Base-by-base conservation (phyloP, 2,113 vertebrate species). In the Gila orcuttii region DNA sequence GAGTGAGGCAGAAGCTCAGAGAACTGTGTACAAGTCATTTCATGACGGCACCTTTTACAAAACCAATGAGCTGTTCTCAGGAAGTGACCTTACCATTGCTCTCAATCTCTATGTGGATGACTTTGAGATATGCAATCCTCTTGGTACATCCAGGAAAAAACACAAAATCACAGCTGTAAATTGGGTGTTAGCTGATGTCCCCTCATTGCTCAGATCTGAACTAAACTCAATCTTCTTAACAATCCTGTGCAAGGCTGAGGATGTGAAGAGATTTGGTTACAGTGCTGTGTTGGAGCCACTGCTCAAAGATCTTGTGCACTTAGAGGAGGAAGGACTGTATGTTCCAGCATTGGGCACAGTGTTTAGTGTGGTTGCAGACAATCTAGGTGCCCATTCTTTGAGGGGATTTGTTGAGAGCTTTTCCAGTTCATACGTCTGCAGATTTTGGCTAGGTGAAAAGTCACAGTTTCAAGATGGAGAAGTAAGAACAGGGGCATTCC, bases 121-220 rank as follows among this genome's bases (percentile, higher is more conserved):
- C 7, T n/a, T 59, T 59, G 21, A 59, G 21, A 59, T n/a, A 23
- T 59, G 57, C 2, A 59, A 59, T 59, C 21, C 57, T 59, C 57
- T 59, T 21, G 57, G 57, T 23, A 59, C 57, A 59, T 59, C 33
- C 33, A 33, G 3, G 3, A 59, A 59, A 3, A 59, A 59, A 59
- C 21, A 59, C 55, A 59, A 59, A 59, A 21, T 59, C 21, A 59
- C 21, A 59, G 75, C 25, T 78, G 50, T 78, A 5, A 57, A 78
- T 28, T 78, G 75, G 50, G 50, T 55, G 50, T 31, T 78, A 55
- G 75, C 23, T 31, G 45, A 78, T 55, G n/a, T 55, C 21, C 75
- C 75, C 17, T n/a, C 75, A 78, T 10, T 31, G 7, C 25, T 55
- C 47, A 28, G 15, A 59, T 57, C 75, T 17, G 13, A 50, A 78